A percentile compares a stretch with the other conserved stretches of the same genome.
phyloP scores from a whole-genome alignment of 2,888 invertebrate genomes.

The Pandemis corylana region DNA sequence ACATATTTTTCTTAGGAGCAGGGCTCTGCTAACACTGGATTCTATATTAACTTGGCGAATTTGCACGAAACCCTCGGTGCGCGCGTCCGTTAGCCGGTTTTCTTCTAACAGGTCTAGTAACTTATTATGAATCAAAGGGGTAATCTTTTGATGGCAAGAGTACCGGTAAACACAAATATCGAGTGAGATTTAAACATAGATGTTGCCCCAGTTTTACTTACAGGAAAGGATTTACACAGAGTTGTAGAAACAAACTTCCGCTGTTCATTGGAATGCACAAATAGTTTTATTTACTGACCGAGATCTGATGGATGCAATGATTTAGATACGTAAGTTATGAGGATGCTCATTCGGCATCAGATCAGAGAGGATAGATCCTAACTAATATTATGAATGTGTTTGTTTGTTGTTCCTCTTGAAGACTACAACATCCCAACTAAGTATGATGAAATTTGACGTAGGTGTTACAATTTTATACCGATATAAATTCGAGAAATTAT shows the following conservation, averaged over 20 bases:
- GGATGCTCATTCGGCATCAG: neutral
- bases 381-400: neutral
- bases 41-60: too few relatives aligned
- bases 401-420: too few relatives aligned
- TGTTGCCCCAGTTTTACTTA: constrained; percentile 34
- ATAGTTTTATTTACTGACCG: constrained; percentile 35
- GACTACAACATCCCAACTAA: too few relatives aligned
- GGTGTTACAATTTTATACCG: too few relatives aligned
- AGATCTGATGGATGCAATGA: constrained; percentile 13
- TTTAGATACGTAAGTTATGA: constrained; percentile 19
- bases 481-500: too few relatives aligned
- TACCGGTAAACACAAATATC: constrained; percentile 10
- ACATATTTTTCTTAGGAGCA: too few relatives aligned
- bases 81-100: too few relatives aligned
- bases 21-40: too few relatives aligned
- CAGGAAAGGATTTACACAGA: constrained; percentile 40
- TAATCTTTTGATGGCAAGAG: constrained; percentile 10
- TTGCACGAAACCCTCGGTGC: too few relatives aligned
- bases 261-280: constrained; percentile 29
- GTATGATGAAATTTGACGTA: too few relatives aligned
- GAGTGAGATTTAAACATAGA: constrained; percentile 24
- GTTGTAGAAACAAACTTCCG: constrained; percentile 33
- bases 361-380: too few relatives aligned
- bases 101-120: neutral
- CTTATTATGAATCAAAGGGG: neutral